These are phyloP conservation scores for Cephus runcator DNA, from an alignment of 2,888 invertebrate species.

Conservation along the genomic window DNA sequence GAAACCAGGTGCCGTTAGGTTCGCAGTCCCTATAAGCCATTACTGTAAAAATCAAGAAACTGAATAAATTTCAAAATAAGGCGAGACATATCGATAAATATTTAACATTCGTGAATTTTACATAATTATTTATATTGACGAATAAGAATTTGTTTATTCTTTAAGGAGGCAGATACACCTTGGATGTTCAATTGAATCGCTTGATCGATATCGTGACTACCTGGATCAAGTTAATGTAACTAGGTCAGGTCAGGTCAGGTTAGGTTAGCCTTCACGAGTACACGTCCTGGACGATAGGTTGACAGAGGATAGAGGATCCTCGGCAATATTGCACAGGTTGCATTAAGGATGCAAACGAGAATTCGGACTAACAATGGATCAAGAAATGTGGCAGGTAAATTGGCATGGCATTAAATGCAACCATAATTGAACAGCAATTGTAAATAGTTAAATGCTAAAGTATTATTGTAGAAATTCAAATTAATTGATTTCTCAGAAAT, in stretches of 20 bases:
- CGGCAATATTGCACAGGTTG: background rate
- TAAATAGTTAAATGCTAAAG: background rate
- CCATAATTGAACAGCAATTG: background rate
- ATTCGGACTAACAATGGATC: background rate
- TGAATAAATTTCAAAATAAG: background rate
- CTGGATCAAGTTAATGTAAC: background rate
- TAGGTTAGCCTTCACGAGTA: background rate
- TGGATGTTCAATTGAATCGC: background rate
- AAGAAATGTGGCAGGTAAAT: background rate
- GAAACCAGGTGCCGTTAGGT: conserved; percentile 84
- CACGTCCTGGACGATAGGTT: background rate
- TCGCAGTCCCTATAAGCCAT: conserved; percentile 85
- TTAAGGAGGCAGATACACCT: too few species aligned
- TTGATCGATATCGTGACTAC: background rate
- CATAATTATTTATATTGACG: background rate
- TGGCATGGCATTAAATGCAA: background rate
- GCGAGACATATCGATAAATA: background rate
- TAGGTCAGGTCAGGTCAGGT: background rate
- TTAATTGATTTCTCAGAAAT: background rate
- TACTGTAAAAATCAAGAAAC: conserved; percentile 68
- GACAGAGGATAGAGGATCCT: background rate
- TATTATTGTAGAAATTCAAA: background rate
- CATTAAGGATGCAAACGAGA: background rate
- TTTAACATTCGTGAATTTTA: background rate
- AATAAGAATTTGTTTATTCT: background rate